These are phyloP conservation scores for Caenorhabditis brenneri DNA, from an alignment of 1,140 invertebrate genomes.

Conservation along the genomic window DNA sequence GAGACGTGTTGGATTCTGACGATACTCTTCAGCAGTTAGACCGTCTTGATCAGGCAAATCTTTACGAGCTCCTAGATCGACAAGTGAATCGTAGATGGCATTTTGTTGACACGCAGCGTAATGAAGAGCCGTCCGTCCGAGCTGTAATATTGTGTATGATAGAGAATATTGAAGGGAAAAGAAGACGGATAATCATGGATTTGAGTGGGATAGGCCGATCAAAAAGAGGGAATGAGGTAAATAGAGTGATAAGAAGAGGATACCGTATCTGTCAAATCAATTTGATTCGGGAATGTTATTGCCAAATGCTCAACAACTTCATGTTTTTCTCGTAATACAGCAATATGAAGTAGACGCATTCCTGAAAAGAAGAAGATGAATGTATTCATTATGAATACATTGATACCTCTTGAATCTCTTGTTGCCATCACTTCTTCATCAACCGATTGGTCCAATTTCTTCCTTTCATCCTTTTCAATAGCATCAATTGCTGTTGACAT, in stretches of 20 bases:
- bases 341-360: constrained; percentile 64
- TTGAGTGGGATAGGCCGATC: background rate
- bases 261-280: constrained; percentile 63
- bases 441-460: constrained; percentile 48
- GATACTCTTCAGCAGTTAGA: constrained; percentile 62
- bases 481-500: constrained; percentile 53
- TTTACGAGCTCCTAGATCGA: constrained; percentile 64
- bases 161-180: background rate
- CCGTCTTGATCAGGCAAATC: constrained; percentile 67
- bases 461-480: constrained; percentile 64
- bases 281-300: constrained; percentile 55
- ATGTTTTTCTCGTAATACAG: constrained; percentile 67
- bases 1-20: constrained; percentile 61
- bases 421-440: constrained; percentile 63
- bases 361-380: constrained; percentile 55
- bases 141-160: constrained; percentile 46
- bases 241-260: background rate
- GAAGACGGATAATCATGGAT: background rate
- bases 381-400: background rate
- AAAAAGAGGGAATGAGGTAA: background rate
- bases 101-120: constrained; percentile 69
- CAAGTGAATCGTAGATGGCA: constrained; percentile 70
- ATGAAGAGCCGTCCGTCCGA: constrained; percentile 65
- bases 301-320: constrained; percentile 67
- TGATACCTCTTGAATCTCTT: constrained; percentile 63